A percentile compares a stretch with the other conserved stretches of the same genome.
Conservation (phyloP, 1,140 invertebrate genomes). For the Drosophila busckii region DNA sequence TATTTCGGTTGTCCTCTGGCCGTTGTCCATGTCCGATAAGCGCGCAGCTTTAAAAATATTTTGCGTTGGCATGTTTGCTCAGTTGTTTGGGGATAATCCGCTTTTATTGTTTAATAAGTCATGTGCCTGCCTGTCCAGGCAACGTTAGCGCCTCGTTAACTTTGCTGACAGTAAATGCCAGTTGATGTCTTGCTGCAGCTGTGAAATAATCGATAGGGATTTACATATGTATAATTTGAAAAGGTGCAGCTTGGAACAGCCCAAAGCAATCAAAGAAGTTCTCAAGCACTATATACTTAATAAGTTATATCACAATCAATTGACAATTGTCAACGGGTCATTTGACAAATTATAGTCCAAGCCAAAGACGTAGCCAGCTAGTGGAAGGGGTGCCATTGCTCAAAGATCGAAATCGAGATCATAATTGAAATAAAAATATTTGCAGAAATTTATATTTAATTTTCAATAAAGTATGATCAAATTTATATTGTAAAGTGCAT, state of each 20-base stretch:
- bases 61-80: slow-evolving; percentile 60
- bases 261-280: too few species aligned
- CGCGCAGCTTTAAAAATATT: slow-evolving; percentile 53
- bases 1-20: slow-evolving; percentile 27
- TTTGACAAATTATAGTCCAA: slow-evolving; percentile 64
- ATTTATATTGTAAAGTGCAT: too few species aligned
- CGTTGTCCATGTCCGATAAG: slow-evolving; percentile 38
- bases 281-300: too few species aligned
- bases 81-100: slow-evolving; percentile 76
- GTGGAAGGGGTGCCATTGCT: too few species aligned
- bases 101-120: slow-evolving; percentile 77
- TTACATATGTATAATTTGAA: slow-evolving; percentile 6
- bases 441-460: too few species aligned
- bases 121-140: slow-evolving; percentile 28
- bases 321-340: slow-evolving; percentile 44
- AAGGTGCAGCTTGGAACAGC: background rate
- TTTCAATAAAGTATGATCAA: too few species aligned
- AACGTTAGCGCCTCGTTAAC: slow-evolving; percentile 41
- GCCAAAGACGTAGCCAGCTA: slow-evolving; percentile 12
- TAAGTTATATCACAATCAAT: slow-evolving; percentile 18
- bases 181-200: slow-evolving; percentile 12
- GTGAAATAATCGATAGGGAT: slow-evolving; percentile 40
- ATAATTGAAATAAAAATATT: too few species aligned
- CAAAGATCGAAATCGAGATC: too few species aligned
- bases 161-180: slow-evolving; percentile 40